These are phyloP conservation scores for Drosophila antonietae DNA, from an alignment of 2,888 invertebrate species.

Conservation along the genomic window DNA sequence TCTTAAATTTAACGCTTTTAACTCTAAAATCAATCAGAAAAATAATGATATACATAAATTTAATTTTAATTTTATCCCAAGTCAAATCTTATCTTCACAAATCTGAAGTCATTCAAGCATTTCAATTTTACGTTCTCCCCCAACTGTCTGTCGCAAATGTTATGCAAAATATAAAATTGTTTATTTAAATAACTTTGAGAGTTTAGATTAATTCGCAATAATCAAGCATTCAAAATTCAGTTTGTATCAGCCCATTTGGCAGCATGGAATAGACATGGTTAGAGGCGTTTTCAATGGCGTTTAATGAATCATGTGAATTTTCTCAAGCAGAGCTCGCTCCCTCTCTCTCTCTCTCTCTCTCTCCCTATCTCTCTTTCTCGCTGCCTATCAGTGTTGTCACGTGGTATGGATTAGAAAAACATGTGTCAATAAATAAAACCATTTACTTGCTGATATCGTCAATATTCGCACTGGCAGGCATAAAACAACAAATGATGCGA, in stretches of 20 bases:
- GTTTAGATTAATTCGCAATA: conserved; percentile 3
- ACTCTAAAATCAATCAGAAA: background rate
- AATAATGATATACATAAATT: background rate
- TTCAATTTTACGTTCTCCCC: background rate
- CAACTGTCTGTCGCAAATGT: background rate
- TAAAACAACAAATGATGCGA: conserved; percentile 79
- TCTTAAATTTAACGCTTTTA: background rate
- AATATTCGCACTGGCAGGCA: conserved; percentile 53
- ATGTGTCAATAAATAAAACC: conserved; percentile 81
- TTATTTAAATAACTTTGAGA: conserved; percentile 1
- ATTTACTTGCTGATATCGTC: conserved; percentile 60
- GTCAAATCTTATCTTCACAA: background rate
- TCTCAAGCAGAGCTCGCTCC: conserved; percentile 1
- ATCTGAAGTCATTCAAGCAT: background rate
- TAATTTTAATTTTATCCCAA: background rate
- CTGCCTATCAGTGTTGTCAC: background rate
- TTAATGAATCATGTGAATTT: conserved; percentile 72
- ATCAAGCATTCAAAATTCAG: background rate
- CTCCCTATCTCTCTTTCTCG: background rate
- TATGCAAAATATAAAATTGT: conserved; percentile 3
- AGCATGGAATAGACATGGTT: background rate
- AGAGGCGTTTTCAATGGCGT: conserved; percentile 49
- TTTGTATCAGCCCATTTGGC: background rate
- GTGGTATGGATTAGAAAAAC: conserved; percentile 69
- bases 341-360: background rate